phyloP scores from a whole-genome alignment of 2,888 invertebrate genomes.

The Margaritifera margaritifera region DNA sequence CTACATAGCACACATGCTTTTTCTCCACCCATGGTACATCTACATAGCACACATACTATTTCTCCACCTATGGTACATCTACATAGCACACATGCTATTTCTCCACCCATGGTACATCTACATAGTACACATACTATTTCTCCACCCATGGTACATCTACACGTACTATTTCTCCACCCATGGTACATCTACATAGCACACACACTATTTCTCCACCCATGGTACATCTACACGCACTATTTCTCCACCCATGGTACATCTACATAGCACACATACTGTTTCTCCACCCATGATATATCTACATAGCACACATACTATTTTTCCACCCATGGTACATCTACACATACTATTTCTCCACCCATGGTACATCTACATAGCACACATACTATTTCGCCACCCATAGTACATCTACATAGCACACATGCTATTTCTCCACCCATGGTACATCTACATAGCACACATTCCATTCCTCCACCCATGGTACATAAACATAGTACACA shows the following conservation, averaged over 20 bases:
- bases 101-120: background rate
- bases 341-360: background rate
- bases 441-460: background rate
- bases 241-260: background rate
- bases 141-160: no score
- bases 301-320: background rate
- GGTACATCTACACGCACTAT: no score
- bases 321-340: background rate
- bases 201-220: no score
- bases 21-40: slow-evolving; percentile 75
- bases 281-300: no score
- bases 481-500: background rate
- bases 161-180: slow-evolving; percentile 76
- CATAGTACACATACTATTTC: background rate
- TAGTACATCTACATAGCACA: no score
- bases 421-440: no score
- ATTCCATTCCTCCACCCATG: background rate
- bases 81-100: background rate
- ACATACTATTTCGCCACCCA: slow-evolving; percentile 76
- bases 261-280: no score
- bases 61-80: no score
- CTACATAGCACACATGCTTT: slow-evolving; percentile 53
- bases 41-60: no score
- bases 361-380: background rate
- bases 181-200: no score